Percentiles rank a stretch among this genome's conserved stretches.
Evolutionary conservation across 2,888 invertebrate genomes (phyloP).

Genomic region (Sminthurides aquaticus): DNA sequence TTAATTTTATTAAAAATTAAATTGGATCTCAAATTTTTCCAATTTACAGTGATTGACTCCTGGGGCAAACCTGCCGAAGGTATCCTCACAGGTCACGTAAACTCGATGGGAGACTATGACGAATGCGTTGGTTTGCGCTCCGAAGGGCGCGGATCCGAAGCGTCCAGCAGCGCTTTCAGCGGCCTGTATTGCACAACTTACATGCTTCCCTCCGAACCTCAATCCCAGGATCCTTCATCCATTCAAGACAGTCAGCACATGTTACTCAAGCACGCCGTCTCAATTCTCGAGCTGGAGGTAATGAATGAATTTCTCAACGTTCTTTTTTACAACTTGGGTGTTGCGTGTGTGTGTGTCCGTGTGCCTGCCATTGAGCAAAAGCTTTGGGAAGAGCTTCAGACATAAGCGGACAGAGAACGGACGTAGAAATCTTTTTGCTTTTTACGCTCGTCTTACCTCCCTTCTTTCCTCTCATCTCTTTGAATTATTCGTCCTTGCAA

Average conservation of each 20-base stretch:
- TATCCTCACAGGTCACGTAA: slow-evolving; percentile 35
- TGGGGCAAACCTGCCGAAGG: slow-evolving; percentile 41
- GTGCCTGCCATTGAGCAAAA: no score
- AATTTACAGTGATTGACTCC: slow-evolving; percentile 35
- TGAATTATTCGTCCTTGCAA: no score
- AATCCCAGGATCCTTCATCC: background rate
- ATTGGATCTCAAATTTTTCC: background rate
- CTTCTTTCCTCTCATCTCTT: no score
- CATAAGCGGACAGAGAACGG: no score
- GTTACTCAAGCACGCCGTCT: slow-evolving; percentile 15
- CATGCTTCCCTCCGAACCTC: slow-evolving; percentile 7
- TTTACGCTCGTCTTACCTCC: no score
- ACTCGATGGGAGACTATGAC: slow-evolving; percentile 37
- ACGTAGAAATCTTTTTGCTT: no score
- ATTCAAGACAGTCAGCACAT: background rate
- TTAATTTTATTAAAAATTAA: background rate
- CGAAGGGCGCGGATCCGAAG: background rate
- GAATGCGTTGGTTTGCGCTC: slow-evolving; percentile 30
- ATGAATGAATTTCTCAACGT: background rate
- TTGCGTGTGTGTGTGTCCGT: background rate
- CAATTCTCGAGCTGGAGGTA: slow-evolving; percentile 17
- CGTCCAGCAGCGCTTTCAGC: slow-evolving; percentile 12
- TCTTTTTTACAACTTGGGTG: background rate
- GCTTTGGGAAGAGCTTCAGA: no score
- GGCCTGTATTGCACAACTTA: slow-evolving; percentile 33